Evolutionary conservation across 1,140 invertebrate genomes (phyloP).

Genomic region (Drosophila kanapiae): DNA sequence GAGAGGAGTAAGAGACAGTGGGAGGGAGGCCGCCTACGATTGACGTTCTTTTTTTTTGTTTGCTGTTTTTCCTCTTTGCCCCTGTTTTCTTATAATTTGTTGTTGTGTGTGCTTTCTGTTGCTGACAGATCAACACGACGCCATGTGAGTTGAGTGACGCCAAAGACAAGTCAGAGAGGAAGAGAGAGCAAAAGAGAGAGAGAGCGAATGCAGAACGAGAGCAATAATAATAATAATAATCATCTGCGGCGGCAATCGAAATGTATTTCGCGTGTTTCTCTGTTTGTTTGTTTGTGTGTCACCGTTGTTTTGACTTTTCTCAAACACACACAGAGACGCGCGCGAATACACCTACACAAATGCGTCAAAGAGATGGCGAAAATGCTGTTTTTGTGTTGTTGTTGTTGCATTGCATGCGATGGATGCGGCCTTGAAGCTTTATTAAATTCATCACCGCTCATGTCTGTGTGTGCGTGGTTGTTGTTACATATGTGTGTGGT

Average conservation of each 20-base stretch:
- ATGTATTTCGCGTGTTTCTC: slow-evolving; percentile 50
- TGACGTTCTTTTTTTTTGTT: slow-evolving; percentile 25
- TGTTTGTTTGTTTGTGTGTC: slow-evolving; percentile 50
- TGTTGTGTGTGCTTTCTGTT: slow-evolving; percentile 31
- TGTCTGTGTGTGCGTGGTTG: slow-evolving; percentile 17
- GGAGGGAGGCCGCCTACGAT: slow-evolving; percentile 34
- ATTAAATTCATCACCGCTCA: slow-evolving; percentile 41
- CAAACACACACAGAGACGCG: slow-evolving; percentile 14
- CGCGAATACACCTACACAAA: slow-evolving; percentile 20
- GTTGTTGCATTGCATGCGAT: slow-evolving; percentile 45
- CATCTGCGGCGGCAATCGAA: slow-evolving; percentile 51
- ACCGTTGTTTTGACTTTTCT: slow-evolving; percentile 53
- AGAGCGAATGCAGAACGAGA: slow-evolving; percentile 30
- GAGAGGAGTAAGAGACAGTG: slow-evolving; percentile 17
- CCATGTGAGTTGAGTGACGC: slow-evolving; percentile 56
- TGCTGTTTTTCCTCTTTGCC: slow-evolving; percentile 20
- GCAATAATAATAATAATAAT: slow-evolving; percentile 48
- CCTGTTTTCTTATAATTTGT: slow-evolving; percentile 14
- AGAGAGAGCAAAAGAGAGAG: background rate
- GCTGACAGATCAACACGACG: slow-evolving; percentile 37
- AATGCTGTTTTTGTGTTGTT: slow-evolving; percentile 13
- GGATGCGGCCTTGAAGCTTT: slow-evolving; percentile 54
- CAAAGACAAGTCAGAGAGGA: slow-evolving; percentile 32
- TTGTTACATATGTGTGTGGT: slow-evolving; percentile 13
- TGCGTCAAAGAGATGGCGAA: slow-evolving; percentile 38